Percentiles rank a stretch among this genome's conserved stretches.
Conservation (phyloP, 2,113 vertebrate species). For the Platichthys stellatus region DNA sequence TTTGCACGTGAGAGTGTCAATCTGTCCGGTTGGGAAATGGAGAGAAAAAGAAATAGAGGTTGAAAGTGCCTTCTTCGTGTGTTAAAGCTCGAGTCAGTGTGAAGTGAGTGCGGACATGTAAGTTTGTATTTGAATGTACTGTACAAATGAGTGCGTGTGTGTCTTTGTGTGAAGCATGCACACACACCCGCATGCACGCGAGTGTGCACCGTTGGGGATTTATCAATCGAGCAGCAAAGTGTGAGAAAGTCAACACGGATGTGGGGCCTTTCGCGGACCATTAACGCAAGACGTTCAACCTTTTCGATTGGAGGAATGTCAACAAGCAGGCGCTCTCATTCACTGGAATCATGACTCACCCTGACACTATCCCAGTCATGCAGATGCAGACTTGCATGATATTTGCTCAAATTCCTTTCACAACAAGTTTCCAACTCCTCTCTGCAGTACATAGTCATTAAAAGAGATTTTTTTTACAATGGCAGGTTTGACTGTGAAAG, state of each 20-base stretch:
- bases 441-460: conserved; percentile 28
- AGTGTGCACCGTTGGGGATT: conserved; percentile 22
- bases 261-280: conserved; percentile 43
- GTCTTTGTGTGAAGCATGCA: not conserved
- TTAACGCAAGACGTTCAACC: conserved; percentile 51
- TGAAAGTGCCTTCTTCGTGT: not conserved
- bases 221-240: conserved; percentile 56
- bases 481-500: conserved; percentile 44
- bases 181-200: no score
- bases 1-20: conserved; percentile 54
- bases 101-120: not conserved
- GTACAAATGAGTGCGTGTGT: not conserved
- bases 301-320: conserved; percentile 72
- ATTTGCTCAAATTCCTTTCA: conserved; percentile 68
- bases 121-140: not conserved
- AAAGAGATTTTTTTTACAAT: conserved; percentile 8
- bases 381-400: conserved; percentile 78
- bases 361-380: conserved; percentile 58
- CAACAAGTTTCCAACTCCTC: conserved; percentile 10
- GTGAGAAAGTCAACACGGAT: conserved; percentile 77
- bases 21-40: conserved; percentile 44
- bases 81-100: not conserved
- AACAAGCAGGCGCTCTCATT: conserved; percentile 70
- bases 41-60: conserved; percentile 19
- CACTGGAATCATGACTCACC: conserved; percentile 67